Evolutionary conservation across 35 echinoderm and acorn worm genomes (phyloP), one percentile per base, ranked within the genome.

Genomic region (Lytechinus pictus): DNA sequence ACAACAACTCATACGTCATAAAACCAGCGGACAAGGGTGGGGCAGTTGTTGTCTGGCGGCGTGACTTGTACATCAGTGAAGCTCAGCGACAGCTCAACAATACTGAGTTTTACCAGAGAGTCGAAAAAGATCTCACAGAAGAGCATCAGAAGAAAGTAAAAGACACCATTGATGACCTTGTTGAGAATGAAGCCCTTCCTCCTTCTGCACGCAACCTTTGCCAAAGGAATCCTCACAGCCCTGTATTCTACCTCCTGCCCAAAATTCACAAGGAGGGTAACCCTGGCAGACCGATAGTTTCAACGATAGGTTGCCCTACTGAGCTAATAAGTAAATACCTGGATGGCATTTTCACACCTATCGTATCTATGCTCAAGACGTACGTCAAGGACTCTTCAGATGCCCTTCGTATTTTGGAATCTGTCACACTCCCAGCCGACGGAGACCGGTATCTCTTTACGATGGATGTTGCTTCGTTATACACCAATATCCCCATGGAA

Each of bases 381-480:
- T 87, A 87, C 33, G 7, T 87, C n/a, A 87, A 87, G 86, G 86
- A 87, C 33, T 87, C 86, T 28, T 87, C 86, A 28, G 86, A 87
- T 87, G 86, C 86, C 86, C 86, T 87, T 51, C 24, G 33, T 9
- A 87, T 87, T 51, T 28, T 87, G 9, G 16, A 87, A n/a, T n/a
- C n/a, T n/a, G n/a, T n/a, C n/a, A n/a, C n/a, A n/a, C n/a, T n/a
- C n/a, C n/a, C n/a, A n/a, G 27, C 0, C 86, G 86, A 87, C 27
- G 86, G 86, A 27, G 9, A 9, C n/a, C 86, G 86, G 7, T 87
- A 87, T 51, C 7, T 87, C 24, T 87, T 87, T n/a, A 87, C 86
- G 86, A 87, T 87, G 86, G 86, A 87, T 87, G 86, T 87, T 9
- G 14, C 86, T 51, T 87, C 86, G 9, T n/a, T 87, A 24, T 87